phyloP scores from a whole-genome alignment of 2,888 invertebrate genomes.

The Subacronicta megacephala region DNA sequence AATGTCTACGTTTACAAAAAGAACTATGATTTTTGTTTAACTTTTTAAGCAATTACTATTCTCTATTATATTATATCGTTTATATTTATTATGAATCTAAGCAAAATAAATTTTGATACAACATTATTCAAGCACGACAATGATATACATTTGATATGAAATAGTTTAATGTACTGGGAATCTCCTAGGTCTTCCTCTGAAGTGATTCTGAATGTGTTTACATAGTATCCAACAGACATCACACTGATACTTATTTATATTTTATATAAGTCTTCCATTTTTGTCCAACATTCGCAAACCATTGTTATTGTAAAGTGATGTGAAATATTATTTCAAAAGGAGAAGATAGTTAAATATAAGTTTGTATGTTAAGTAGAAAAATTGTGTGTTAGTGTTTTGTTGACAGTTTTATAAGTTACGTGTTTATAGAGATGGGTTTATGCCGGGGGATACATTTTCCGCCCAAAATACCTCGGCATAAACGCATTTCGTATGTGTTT shows the following conservation, averaged over 20 bases:
- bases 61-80: too few species aligned
- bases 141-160: conserved; percentile 9
- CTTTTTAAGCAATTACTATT: not conserved
- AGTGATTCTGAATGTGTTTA: conserved; percentile 35
- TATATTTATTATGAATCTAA: too few species aligned
- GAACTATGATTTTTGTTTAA: conserved; percentile 2
- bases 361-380: conserved; percentile 18
- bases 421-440: too few species aligned
- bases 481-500: too few species aligned
- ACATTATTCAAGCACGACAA: conserved; percentile 26
- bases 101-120: conserved; percentile 6
- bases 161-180: conserved; percentile 42
- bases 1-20: conserved; percentile 20
- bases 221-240: conserved; percentile 22
- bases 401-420: conserved; percentile 22
- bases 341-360: conserved; percentile 43
- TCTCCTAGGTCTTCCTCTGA: conserved; percentile 53
- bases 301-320: conserved; percentile 13
- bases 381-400: conserved; percentile 8
- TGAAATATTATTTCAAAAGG: conserved; percentile 35
- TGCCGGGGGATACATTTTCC: too few species aligned
- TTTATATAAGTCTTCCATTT: conserved; percentile 57
- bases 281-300: conserved; percentile 44
- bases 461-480: too few species aligned
- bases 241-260: conserved; percentile 37